These are phyloP conservation scores for Drosophila fungiperda DNA, from an alignment of 2,888 invertebrate genomes.

Conservation along the genomic window DNA sequence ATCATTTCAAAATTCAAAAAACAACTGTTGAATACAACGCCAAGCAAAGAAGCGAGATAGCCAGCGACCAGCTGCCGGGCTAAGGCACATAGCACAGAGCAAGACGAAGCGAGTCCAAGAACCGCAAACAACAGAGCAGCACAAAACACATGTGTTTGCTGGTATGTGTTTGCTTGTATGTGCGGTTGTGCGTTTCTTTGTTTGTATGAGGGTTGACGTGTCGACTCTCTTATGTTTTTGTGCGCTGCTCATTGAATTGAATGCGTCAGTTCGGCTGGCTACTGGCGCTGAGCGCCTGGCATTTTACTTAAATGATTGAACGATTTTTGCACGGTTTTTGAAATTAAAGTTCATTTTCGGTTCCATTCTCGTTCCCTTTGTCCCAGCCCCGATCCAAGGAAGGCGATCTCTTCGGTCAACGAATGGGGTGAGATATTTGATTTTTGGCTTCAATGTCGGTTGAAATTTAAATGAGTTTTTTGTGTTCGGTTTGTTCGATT, in stretches of 20 bases:
- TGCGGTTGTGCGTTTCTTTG: not conserved
- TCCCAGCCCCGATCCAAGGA: slow-evolving; percentile 23
- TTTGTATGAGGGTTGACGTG: slow-evolving; percentile 37
- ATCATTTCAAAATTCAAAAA: slow-evolving; percentile 58
- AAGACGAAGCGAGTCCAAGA: slow-evolving; percentile 48
- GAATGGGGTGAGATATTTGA: slow-evolving; percentile 9
- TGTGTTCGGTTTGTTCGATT: not conserved
- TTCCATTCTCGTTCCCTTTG: slow-evolving; percentile 57
- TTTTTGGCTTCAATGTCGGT: slow-evolving; percentile 1
- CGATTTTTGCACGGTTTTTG: slow-evolving; percentile 82
- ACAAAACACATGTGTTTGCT: slow-evolving; percentile 3
- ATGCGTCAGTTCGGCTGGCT: slow-evolving; percentile 44
- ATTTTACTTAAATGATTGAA: slow-evolving; percentile 79
- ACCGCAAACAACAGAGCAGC: slow-evolving; percentile 40
- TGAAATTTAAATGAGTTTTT: not conserved
- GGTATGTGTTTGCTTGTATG: not conserved
- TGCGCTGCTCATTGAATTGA: slow-evolving; percentile 57
- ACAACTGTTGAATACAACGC: slow-evolving; percentile 33
- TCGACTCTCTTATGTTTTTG: slow-evolving; percentile 54
- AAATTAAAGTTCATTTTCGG: slow-evolving; percentile 69
- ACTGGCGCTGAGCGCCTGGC: slow-evolving; percentile 62
- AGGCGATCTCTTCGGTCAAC: slow-evolving; percentile 37
- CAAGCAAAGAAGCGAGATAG: slow-evolving; percentile 43
- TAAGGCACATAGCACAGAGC: slow-evolving; percentile 24
- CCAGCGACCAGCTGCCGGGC: slow-evolving; percentile 4